Evolutionary conservation across 1,140 invertebrate species (phyloP), one percentile per base, ranked within the genome.

Genomic region (Anastrepha ludens): DNA sequence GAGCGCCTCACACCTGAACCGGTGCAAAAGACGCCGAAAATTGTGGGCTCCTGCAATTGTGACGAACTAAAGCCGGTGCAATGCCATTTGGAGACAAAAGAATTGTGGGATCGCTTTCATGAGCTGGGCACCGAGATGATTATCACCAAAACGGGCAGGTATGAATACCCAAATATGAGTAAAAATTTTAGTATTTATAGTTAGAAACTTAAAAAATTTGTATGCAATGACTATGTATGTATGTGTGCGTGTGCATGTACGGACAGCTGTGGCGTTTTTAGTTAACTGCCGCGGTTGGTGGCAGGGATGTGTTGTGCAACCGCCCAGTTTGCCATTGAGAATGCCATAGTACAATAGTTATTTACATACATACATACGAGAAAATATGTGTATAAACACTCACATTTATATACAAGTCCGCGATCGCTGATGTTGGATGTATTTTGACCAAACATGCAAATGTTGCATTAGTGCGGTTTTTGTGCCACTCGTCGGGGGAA

Each of bases 121-220:
- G 96, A 98, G 87, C 94, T 98, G 70, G 98, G 98, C 88, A 99
- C 98, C 0, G 98, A 99, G 93, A 99, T 99, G 98, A 99, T 99
- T 94, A 99, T 99, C 93, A 99, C 98, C 17, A 99, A 99, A 94
- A 98, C 98, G 89, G 98, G 98, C 94, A 96, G 98, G 98, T 99
- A 94, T 95, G 95, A 90, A 89, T 55, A 81, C 58, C 11, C 8
- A 74, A 67, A 86, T 3, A 86, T n/a, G 0, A 62, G 39, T 8
- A 15, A 20, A 62, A 62, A 62, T 17, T 11, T 86, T 13, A 62
- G 11, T 62, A 62, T 0, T 6, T 55, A 11, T 55, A 55, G 50
- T 55, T 8, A 55, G 11, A 55, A 55, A 55, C 6, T 55, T 8
- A 55, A 55, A 55, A 55, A 55, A 55, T 55, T 11, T 11, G 6